Evolutionary conservation across 2,797 vertebrate species (phyloP).

Genomic region (Rhadinocentrus ornatus): DNA sequence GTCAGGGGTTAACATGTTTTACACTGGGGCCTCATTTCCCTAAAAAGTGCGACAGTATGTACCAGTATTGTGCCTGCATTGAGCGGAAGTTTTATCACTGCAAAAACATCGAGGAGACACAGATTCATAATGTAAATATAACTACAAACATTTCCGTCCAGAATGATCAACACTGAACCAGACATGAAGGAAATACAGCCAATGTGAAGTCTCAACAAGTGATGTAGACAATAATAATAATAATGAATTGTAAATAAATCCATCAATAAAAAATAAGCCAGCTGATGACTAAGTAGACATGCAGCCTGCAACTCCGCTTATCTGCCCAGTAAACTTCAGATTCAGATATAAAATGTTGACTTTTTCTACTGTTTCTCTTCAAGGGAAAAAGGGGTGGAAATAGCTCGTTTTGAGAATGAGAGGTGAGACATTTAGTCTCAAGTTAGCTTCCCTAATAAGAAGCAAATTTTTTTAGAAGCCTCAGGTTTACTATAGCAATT

Average conservation of each 20-base stretch:
- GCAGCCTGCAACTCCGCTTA: constrained; percentile 23
- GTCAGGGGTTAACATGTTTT: constrained; percentile 60
- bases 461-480: constrained; percentile 4
- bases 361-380: constrained; percentile 16
- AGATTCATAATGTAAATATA: constrained; percentile 58
- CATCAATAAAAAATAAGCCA: constrained; percentile 26
- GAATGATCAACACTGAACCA: constrained; percentile 65
- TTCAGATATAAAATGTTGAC: constrained; percentile 14
- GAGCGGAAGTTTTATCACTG: constrained; percentile 69
- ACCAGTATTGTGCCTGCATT: constrained; percentile 75
- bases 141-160: constrained; percentile 62
- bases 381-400: neutral
- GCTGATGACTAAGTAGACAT: constrained; percentile 20
- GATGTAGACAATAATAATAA: constrained; percentile 56
- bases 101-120: constrained; percentile 72
- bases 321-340: constrained; percentile 12
- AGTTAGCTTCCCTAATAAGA: neutral
- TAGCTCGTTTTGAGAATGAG: constrained; percentile 8
- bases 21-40: constrained; percentile 70
- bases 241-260: constrained; percentile 38
- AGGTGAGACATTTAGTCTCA: constrained; percentile 12
- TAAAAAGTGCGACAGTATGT: constrained; percentile 77
- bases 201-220: constrained; percentile 57
- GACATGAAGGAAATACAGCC: constrained; percentile 66
- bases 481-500: constrained; percentile 15